A percentile compares a stretch with the other conserved stretches of the same genome.
Evolutionary conservation across 2,797 vertebrate species (phyloP).

Genomic region (Loris lydekkerianus): DNA sequence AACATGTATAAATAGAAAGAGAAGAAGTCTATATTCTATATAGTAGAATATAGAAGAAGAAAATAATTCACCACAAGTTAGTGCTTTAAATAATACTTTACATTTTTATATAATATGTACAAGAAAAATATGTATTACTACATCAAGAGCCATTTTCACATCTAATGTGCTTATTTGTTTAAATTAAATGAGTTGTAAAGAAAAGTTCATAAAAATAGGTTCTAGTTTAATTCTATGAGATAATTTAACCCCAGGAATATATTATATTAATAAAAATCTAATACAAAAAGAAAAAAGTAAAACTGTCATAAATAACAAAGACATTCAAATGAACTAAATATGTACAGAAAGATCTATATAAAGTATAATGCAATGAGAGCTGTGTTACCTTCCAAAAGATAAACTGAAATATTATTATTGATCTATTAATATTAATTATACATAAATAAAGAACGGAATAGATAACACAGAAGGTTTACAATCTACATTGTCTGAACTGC

Average conservation of each 20-base stretch:
- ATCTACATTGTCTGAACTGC: not conserved
- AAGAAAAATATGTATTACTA: slow-evolving; percentile 31
- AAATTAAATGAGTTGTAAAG: slow-evolving; percentile 37
- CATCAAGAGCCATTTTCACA: not conserved
- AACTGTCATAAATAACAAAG: not conserved
- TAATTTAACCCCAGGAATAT: slow-evolving; percentile 31
- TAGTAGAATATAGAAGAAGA: not conserved
- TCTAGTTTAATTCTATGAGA: not conserved
- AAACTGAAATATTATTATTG: not conserved
- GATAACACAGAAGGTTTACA: not conserved
- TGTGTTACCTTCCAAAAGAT: slow-evolving; percentile 19
- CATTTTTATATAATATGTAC: not conserved
- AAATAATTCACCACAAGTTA: not conserved
- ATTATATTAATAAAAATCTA: slow-evolving; percentile 7
- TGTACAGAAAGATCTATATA: not conserved
- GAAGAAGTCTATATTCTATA: not conserved
- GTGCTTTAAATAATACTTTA: not conserved
- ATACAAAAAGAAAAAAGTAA: not conserved
- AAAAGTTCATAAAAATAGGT: slow-evolving; percentile 30
- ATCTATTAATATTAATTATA: not conserved
- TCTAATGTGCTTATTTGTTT: not conserved
- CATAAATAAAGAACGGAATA: not conserved
- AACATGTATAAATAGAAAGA: not conserved
- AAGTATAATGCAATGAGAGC: not conserved
- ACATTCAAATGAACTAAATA: slow-evolving; percentile 3